phyloP scores from a whole-genome alignment of 64 coral and sea anemone genomes.

The Actinia equina region DNA sequence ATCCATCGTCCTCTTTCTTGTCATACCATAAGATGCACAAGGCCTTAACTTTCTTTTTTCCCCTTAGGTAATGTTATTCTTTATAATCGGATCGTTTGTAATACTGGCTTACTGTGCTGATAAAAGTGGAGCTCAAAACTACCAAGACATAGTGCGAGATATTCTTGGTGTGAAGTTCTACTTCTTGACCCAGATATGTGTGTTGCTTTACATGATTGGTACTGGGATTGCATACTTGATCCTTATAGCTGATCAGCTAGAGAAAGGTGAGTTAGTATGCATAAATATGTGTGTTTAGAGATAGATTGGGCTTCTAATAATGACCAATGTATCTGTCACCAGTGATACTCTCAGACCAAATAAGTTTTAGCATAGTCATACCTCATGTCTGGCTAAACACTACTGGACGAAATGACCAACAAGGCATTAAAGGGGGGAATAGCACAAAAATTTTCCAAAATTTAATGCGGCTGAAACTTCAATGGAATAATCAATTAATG shows the following conservation, averaged over 20 bases:
- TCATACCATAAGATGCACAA: too few relatives aligned
- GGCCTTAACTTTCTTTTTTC: background rate
- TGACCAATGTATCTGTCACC: too few relatives aligned
- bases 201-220: constrained; percentile 94
- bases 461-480: too few relatives aligned
- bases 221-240: constrained; percentile 82
- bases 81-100: constrained; percentile 80
- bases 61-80: constrained; percentile 67
- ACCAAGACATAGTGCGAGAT: constrained; percentile 71
- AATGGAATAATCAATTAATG: too few relatives aligned
- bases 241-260: constrained; percentile 92
- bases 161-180: constrained; percentile 60
- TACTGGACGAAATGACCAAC: too few relatives aligned
- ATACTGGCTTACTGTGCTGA: constrained; percentile 90
- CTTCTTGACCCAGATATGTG: constrained; percentile 55
- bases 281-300: background rate
- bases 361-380: too few relatives aligned
- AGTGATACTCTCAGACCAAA: too few relatives aligned
- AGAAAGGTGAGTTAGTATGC: constrained; percentile 62
- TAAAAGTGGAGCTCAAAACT: constrained; percentile 74
- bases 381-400: too few relatives aligned
- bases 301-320: too few relatives aligned
- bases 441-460: too few relatives aligned
- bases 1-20: too few relatives aligned
- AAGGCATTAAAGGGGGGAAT: too few relatives aligned